Conservation (phyloP, 2,797 vertebrate genomes). For the Picus viridis region DNA sequence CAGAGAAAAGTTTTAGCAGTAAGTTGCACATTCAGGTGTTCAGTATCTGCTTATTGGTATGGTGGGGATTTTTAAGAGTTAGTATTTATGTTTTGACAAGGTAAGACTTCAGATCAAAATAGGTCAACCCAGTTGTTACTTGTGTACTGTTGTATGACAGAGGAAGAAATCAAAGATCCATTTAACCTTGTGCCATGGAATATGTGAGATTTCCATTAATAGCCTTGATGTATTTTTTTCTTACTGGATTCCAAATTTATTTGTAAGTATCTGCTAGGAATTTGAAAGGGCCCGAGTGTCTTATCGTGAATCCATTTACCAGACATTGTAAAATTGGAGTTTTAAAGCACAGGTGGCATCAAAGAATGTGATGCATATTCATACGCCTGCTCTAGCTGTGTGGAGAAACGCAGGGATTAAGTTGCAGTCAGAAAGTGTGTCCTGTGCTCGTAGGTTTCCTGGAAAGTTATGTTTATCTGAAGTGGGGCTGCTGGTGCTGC, state of each 20-base stretch:
- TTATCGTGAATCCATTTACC: neutral
- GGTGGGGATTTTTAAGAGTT: neutral
- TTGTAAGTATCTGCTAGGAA: neutral
- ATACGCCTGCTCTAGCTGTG: neutral
- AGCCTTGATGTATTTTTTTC: neutral
- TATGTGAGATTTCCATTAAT: neutral
- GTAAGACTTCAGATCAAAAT: neutral
- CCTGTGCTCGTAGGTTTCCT: neutral
- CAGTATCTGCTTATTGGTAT: neutral
- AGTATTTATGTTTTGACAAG: neutral
- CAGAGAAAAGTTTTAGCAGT: neutral
- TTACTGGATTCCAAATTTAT: neutral
- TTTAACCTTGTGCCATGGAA: neutral
- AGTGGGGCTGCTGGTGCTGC: neutral
- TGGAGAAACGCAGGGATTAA: neutral
- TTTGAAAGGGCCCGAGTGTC: neutral
- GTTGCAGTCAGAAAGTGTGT: neutral
- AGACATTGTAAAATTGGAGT: neutral
- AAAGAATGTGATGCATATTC: neutral
- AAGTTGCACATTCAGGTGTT: neutral
- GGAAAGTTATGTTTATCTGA: neutral
- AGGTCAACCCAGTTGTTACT: too few relatives aligned
- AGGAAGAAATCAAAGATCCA: neutral
- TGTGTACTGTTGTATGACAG: neutral
- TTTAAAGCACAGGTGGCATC: neutral